Evolutionary conservation across 2,888 invertebrate genomes (phyloP), one percentile per base, ranked within the genome.

Genomic region (Andrena camellia): DNA sequence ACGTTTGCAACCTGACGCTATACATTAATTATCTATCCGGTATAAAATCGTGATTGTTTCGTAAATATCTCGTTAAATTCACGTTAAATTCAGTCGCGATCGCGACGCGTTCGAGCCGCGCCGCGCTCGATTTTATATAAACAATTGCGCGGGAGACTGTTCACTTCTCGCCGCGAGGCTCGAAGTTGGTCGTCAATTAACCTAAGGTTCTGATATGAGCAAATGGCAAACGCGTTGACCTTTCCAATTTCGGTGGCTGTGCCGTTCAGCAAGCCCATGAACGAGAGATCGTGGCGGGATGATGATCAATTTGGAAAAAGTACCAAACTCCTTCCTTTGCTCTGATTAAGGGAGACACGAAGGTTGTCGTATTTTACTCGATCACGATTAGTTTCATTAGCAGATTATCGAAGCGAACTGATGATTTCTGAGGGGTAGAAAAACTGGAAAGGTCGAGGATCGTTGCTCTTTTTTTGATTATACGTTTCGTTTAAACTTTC

Each of bases 131-230:
- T 26, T 50, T 31, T 76, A 13, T 50, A 72, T 76, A 29, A 67
- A 77, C 79, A 74, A 81, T 71, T 78, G 73, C 69, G 54, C 73
- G 68, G 78, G 68, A 77, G 63, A 84, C 29, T 31, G 69, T 72
- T 69, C 63, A 23, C 68, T 80, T 83, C 68, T 72, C 73, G 78
- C 73, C 81, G 83, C 80, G 79, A 83, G 88, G 80, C 79, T 89
- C 79, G 78, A 89, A 86, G 82, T 84, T 75, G 42, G 82, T 88
- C 66, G 75, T 87, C 84, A 60, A 88, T 86, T 87, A 90, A 85
- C 90, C 90, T 90, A 90, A 86, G 77, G 84, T 89, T 70, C 91
- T 92, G 92, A 92, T 92, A 92, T 92, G 92, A 92, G 92, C 92
- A 92, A 92, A 90, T 92, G 90, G 90, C 92, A 91, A 92, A 90